phyloP scores from a whole-genome alignment of 2,797 vertebrate species.

The Moxostoma hubbsi region DNA sequence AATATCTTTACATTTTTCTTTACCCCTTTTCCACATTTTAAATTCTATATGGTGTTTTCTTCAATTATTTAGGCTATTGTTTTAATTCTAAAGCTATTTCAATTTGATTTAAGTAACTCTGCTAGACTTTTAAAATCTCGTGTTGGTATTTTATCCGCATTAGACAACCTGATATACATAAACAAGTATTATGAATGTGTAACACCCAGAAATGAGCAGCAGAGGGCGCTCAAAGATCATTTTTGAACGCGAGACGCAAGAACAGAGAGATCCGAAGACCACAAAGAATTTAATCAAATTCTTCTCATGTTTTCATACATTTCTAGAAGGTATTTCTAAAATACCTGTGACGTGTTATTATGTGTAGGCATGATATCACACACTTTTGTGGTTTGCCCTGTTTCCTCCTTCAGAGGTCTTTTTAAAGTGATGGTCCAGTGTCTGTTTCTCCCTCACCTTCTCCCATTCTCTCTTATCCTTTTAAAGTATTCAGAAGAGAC shows the following conservation, averaged over 20 bases:
- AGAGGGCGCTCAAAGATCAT: conserved; percentile 68
- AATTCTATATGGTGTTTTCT: too few species aligned
- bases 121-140: too few species aligned
- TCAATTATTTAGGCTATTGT: too few species aligned
- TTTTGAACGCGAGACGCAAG: conserved; percentile 9
- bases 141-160: too few species aligned
- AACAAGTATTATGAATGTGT: background rate
- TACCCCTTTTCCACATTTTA: too few species aligned
- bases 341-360: background rate
- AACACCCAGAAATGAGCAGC: conserved; percentile 11
- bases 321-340: background rate
- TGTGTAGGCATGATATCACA: background rate
- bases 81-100: too few species aligned
- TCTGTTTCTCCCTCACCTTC: background rate
- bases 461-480: background rate
- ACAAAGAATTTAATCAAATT: background rate
- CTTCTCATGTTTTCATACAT: background rate
- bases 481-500: background rate
- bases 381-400: background rate
- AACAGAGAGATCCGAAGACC: background rate
- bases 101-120: too few species aligned
- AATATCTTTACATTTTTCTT: too few species aligned
- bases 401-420: background rate
- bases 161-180: too few species aligned
- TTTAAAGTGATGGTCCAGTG: background rate